Base-by-base conservation (phyloP, 2,113 vertebrate genomes). In the Galemys pyrenaicus region DNA sequence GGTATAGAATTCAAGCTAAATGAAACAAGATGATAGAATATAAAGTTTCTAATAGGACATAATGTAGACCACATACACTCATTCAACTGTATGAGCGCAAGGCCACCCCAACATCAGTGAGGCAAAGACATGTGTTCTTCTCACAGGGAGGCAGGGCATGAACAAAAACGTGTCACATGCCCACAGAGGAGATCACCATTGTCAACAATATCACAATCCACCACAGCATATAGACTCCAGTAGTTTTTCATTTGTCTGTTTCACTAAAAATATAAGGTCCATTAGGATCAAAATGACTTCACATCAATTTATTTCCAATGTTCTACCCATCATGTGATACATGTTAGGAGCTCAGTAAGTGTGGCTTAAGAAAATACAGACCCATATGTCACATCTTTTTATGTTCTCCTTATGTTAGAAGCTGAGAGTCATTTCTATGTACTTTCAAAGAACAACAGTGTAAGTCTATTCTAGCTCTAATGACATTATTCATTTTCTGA, bases 261-360 rank as follows among this genome's bases (percentile, higher is more conserved):
- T 95, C 46, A 46, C 39, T 58, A 24, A 75, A 92, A 84, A n/a
- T 22, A 0, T 49, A 58, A 91, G 17, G 16, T 88, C 51, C 22
- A 79, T 95, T 54, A 73, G 9, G 70, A 54, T 4, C 15, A 44
- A 68, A 58, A 13, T 35, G n/a, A 75, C 60, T 79, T 87, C 75
- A 20, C 6, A 37, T 49, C 15, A 20, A 58, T 84, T 81, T 75
- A 37, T 73, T 77, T 30, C 10, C 39, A 54, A 3, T 20, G 3
- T 2, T 30, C 78, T 64, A 54, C 39, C 65, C 3, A 32, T 28
- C 11, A 41, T 11, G 1, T 51, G 26, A 24, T 1, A 8, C 11
- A 54, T 17, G 28, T 32, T 0, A 73, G 19, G 19, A 44, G 41
- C 9, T 77, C 37, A 19, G 2, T 37, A 49, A 20, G 35, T 15